Percentiles rank a stretch among this genome's conserved stretches.
Conservation (phyloP, 2,888 invertebrate species). For the Operophtera brumata region DNA sequence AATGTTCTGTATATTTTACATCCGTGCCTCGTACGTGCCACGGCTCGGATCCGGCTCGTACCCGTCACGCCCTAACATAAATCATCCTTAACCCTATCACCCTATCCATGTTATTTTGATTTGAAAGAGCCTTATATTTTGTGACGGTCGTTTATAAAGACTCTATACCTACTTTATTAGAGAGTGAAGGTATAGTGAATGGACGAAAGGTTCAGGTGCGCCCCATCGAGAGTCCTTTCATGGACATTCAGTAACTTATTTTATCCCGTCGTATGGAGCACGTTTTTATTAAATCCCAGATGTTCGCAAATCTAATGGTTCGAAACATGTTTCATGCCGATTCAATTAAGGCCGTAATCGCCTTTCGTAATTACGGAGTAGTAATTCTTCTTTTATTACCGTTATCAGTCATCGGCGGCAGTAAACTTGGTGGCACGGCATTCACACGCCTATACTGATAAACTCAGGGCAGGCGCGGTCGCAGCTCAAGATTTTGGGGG, state of each 20-base stretch:
- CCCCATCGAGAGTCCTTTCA: not conserved
- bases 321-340: conserved; percentile 10
- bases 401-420: conserved; percentile 36
- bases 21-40: no score
- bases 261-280: not conserved
- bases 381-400: conserved; percentile 36
- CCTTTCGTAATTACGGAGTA: conserved; percentile 30
- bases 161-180: no score
- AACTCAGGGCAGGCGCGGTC: no score
- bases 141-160: no score
- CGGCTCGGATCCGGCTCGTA: no score
- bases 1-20: no score
- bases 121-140: no score
- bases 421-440: conserved; percentile 25
- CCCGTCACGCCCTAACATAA: no score
- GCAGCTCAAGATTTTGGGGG: no score
- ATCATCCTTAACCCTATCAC: no score
- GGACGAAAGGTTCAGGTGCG: not conserved
- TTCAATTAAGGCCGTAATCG: conserved; percentile 25
- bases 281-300: not conserved
- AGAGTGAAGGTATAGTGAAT: not conserved
- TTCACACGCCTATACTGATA: conserved; percentile 1
- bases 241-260: not conserved
- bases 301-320: conserved; percentile 3
- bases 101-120: no score